A percentile compares a stretch with the other conserved stretches of the same genome.
phyloP scores from a whole-genome alignment of 2,888 invertebrate species.

The Drosophila longiperda region DNA sequence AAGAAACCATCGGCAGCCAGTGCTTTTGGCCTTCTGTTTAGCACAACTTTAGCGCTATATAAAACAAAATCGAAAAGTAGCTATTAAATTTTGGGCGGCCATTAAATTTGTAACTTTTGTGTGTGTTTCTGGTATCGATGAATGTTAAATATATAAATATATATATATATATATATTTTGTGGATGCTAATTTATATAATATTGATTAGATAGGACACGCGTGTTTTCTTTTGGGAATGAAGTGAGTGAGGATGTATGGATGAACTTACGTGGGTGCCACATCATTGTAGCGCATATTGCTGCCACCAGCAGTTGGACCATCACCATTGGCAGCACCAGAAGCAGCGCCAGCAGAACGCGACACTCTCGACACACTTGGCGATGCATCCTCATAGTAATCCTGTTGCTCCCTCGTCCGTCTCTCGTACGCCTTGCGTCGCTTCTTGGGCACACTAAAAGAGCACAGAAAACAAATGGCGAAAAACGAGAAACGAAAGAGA shows the following conservation, averaged over 20 bases:
- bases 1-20: constrained; percentile 85
- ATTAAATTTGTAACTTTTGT: constrained; percentile 17
- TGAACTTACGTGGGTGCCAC: constrained; percentile 94
- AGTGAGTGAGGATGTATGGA: neutral
- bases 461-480: neutral
- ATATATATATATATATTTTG: constrained; percentile 10
- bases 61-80: constrained; percentile 71
- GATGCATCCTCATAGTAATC: constrained; percentile 86
- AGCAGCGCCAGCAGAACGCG: constrained; percentile 85
- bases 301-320: constrained; percentile 86
- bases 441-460: constrained; percentile 84
- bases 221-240: neutral
- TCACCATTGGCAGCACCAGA: constrained; percentile 54
- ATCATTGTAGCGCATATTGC: constrained; percentile 92
- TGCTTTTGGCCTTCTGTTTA: constrained; percentile 85
- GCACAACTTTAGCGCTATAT: constrained; percentile 83
- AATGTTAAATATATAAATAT: neutral
- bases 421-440: constrained; percentile 85
- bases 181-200: constrained; percentile 2
- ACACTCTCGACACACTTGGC: constrained; percentile 81
- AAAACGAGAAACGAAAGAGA: neutral
- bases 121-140: constrained; percentile 22
- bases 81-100: constrained; percentile 41
- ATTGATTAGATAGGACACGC: constrained; percentile 13
- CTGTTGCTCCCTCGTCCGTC: constrained; percentile 84